phyloP scores from a whole-genome alignment of 2,888 invertebrate genomes.

The Caenorhabditis macrosperma region DNA sequence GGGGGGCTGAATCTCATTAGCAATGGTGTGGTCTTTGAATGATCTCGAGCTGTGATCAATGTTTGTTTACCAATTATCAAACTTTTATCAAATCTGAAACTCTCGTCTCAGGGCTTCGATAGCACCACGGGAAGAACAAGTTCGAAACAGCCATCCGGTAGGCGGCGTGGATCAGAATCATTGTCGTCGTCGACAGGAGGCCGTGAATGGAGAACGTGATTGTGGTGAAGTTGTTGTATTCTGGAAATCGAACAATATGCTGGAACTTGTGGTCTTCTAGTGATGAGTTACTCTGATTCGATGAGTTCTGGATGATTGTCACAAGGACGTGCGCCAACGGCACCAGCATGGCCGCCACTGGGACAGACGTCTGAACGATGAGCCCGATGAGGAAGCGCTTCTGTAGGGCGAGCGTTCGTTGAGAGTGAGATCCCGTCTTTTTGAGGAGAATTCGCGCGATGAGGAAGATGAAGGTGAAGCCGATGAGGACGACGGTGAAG shows the following conservation, averaged over 20 bases:
- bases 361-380: background rate
- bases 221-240: background rate
- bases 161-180: no score
- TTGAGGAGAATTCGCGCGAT: background rate
- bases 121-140: background rate
- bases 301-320: background rate
- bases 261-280: no score
- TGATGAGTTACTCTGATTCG: background rate
- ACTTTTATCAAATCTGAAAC: no score
- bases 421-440: background rate
- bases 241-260: background rate
- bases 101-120: no score
- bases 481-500: background rate
- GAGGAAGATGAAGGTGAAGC: background rate
- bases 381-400: background rate
- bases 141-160: no score
- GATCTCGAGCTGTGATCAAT: no score
- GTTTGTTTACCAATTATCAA: no score
- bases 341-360: background rate
- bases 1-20: no score
- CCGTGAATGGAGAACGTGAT: no score
- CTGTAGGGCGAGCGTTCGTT: background rate
- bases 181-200: no score
- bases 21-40: no score
- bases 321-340: background rate